A percentile compares a stretch with the other conserved stretches of the same genome.
Evolutionary conservation across 2,888 invertebrate species (phyloP).

Genomic region (Heteromurus nitidus): DNA sequence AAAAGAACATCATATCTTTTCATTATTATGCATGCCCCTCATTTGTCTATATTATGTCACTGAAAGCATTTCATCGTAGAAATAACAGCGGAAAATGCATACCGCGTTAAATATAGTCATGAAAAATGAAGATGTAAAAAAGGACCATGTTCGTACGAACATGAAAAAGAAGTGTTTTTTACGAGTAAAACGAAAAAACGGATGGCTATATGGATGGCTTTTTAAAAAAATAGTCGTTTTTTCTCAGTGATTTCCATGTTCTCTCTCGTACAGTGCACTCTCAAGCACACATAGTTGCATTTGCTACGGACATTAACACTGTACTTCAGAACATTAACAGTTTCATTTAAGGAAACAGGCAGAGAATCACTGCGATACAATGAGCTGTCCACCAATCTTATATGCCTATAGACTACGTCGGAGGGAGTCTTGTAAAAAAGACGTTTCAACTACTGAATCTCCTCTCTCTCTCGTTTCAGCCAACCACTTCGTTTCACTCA

Average conservation of each 20-base stretch:
- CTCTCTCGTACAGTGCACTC: neutral
- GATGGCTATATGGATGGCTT: neutral
- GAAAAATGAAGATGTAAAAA: constrained; percentile 16
- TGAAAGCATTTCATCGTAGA: neutral
- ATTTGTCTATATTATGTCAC: constrained; percentile 23
- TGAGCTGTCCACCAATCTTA: constrained; percentile 17
- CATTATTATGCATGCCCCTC: constrained; percentile 1
- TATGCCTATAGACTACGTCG: neutral
- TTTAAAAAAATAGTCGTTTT: neutral
- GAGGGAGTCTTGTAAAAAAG: constrained; percentile 12
- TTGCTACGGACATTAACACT: constrained; percentile 24
- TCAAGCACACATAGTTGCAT: constrained; percentile 1
- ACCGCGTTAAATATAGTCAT: neutral
- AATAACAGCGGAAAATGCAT: neutral
- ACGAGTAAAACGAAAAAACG: neutral
- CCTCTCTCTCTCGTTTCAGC: constrained; percentile 8
- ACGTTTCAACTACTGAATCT: constrained; percentile 23
- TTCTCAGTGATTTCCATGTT: neutral
- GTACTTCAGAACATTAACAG: constrained; percentile 20
- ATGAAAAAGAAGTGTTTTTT: neutral
- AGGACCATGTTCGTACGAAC: neutral
- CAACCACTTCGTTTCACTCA: constrained; percentile 3
- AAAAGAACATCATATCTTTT: neutral
- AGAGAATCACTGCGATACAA: constrained; percentile 11
- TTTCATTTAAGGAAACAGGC: constrained; percentile 15